Conservation (phyloP, 2,888 invertebrate species). For the Lochmaea crataegi region DNA sequence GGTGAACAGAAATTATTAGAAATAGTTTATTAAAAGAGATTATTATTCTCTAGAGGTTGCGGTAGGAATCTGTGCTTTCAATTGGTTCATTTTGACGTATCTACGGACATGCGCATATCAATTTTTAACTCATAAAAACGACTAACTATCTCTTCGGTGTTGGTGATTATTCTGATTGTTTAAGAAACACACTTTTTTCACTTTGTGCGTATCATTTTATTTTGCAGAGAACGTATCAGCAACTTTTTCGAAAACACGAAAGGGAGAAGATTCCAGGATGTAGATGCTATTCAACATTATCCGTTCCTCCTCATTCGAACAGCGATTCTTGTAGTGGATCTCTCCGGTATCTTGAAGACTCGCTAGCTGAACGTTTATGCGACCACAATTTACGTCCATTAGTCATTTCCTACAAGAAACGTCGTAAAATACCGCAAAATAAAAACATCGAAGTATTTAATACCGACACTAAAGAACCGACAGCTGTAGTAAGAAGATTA, state of each 20-base stretch:
- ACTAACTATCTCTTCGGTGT: too few relatives aligned
- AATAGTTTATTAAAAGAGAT: too few relatives aligned
- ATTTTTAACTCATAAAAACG: too few relatives aligned
- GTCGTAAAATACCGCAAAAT: constrained; percentile 41
- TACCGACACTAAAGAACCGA: neutral
- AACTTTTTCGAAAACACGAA: constrained; percentile 54
- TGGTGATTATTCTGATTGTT: too few relatives aligned
- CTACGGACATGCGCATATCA: too few relatives aligned
- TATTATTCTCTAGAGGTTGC: too few relatives aligned
- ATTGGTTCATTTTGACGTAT: too few relatives aligned
- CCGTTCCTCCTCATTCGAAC: constrained; percentile 60
- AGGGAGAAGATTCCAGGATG: constrained; percentile 53
- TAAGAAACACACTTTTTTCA: neutral
- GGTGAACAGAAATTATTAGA: too few relatives aligned
- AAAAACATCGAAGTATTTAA: neutral
- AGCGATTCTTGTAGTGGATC: constrained; percentile 58
- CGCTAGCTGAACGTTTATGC: constrained; percentile 60
- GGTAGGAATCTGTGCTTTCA: too few relatives aligned
- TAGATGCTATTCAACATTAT: constrained; percentile 61
- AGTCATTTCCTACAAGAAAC: constrained; percentile 63
- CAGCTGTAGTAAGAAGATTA: neutral
- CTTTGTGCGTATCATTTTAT: constrained; percentile 8
- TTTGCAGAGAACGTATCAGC: constrained; percentile 59
- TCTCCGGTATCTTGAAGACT: constrained; percentile 62
- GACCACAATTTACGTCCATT: constrained; percentile 60